Evolutionary conservation across 2,113 vertebrate species (phyloP).

Genomic region (Psittacus erithacus): DNA sequence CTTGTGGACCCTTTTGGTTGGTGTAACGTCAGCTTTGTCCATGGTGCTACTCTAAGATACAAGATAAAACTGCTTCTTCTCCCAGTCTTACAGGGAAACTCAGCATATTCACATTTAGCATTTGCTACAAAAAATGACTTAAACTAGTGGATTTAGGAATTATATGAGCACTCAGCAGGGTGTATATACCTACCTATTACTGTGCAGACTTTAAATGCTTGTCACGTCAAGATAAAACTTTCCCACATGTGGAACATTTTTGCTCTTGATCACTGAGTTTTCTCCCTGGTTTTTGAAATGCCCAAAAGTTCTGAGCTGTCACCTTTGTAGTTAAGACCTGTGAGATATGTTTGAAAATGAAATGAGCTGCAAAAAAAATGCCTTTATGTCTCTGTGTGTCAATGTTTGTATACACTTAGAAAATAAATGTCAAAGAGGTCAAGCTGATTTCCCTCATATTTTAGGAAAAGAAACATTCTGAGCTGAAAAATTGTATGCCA

Average conservation of each 20-base stretch:
- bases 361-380: background rate
- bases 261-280: slow-evolving; percentile 9
- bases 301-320: slow-evolving; percentile 41
- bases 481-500: slow-evolving; percentile 39
- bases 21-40: background rate
- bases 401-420: slow-evolving; percentile 34
- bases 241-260: slow-evolving; percentile 12
- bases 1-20: background rate
- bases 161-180: background rate
- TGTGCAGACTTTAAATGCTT: background rate
- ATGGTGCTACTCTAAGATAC: slow-evolving; percentile 4
- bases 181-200: rapidly evolving
- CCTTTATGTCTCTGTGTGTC: background rate
- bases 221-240: background rate
- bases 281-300: slow-evolving; percentile 8
- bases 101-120: background rate
- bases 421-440: slow-evolving; percentile 34
- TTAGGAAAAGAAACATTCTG: slow-evolving; percentile 29
- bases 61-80: background rate
- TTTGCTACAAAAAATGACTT: background rate
- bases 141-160: background rate
- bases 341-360: background rate
- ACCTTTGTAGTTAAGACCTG: slow-evolving; percentile 1
- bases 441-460: slow-evolving; percentile 35
- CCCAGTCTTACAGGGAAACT: background rate